Base-by-base conservation (phyloP, 1,140 invertebrate species). In the Macrobrachium nipponense region DNA sequence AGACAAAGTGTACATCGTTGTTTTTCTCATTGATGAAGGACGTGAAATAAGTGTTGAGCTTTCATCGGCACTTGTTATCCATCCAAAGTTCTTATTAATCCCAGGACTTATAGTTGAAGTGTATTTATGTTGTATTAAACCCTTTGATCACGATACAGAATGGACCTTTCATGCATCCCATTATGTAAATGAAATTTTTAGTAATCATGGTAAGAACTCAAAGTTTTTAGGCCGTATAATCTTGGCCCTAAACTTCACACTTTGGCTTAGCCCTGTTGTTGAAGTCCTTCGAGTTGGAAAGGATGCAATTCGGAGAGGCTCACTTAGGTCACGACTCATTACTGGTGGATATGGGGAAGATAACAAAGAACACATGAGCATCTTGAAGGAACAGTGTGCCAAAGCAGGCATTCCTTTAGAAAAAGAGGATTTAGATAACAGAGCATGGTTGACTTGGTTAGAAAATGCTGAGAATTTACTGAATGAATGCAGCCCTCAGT, bases 11-110 rank as follows among this genome's bases (percentile, higher is more conserved):
- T 14, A 51, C 18, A 17, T 62, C 20, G 61, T 62, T 64, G 77
- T 80, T 23, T 86, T 86, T 75, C 83, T 86, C 14, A 61, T 86
- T 11, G 83, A 86, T 80, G 83, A 86, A 73, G 83, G 83, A 62
- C 73, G 20, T n/a, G 77, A 86, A 23, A 18, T 86, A 0, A 73
- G 23, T 58, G 58, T 86, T 72, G 36, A 86, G 5, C 23, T 61
- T 10, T 73, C 43, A 20, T 79, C 77, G 20, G 77, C 68, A 18
- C 20, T 36, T 3, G 15, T 64, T 44, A 59, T 64, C 14, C 83
- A 77, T 15, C 44, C 36, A 20, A 20, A 72, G 17, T 59, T 86
- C n/a, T 77, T 76, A 20, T 14, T 51, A 27, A 59, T 86, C 23
- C 83, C 83, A 80, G 64, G 64, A n/a, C n/a, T 86, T 8, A 80